phyloP scores from a whole-genome alignment of 2,888 invertebrate genomes.

The Drosophila acutilabella region DNA sequence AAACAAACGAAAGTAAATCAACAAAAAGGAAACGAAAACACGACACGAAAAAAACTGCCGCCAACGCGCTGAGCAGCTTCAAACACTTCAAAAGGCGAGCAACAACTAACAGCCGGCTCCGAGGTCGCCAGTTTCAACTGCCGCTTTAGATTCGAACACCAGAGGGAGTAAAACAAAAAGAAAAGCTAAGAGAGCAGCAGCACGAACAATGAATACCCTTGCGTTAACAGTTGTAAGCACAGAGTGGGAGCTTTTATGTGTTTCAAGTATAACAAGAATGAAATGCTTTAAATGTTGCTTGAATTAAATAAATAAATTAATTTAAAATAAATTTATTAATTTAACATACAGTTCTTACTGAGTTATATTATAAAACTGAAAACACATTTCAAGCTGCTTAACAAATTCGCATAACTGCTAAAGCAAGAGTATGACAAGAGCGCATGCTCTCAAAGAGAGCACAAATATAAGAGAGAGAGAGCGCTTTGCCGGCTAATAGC shows the following conservation, averaged over 20 bases:
- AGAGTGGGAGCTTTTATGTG: neutral
- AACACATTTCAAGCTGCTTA: neutral
- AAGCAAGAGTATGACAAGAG: conserved; percentile 39
- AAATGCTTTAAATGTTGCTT: too few species aligned
- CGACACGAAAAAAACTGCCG: conserved; percentile 50
- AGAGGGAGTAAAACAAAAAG: conserved; percentile 38
- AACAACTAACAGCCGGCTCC: conserved; percentile 66
- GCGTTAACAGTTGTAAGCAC: neutral
- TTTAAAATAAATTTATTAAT: too few species aligned
- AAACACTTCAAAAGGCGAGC: conserved; percentile 69
- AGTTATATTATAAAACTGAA: neutral
- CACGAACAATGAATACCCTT: conserved; percentile 26
- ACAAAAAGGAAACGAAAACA: conserved; percentile 77
- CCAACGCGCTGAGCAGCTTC: conserved; percentile 69
- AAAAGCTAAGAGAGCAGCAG: neutral
- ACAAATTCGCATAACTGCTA: neutral
- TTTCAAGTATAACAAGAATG: neutral
- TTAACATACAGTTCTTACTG: too few species aligned
- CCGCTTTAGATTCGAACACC: conserved; percentile 60
- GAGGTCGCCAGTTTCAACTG: conserved; percentile 61
- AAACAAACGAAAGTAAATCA: conserved; percentile 80
- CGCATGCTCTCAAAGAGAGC: conserved; percentile 54
- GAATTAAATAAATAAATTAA: too few species aligned
- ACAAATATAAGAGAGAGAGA: conserved; percentile 7
- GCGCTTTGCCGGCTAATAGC: conserved; percentile 27